Base-by-base conservation (phyloP, 2,113 vertebrate species). In the Phylloscopus trochiloides region DNA sequence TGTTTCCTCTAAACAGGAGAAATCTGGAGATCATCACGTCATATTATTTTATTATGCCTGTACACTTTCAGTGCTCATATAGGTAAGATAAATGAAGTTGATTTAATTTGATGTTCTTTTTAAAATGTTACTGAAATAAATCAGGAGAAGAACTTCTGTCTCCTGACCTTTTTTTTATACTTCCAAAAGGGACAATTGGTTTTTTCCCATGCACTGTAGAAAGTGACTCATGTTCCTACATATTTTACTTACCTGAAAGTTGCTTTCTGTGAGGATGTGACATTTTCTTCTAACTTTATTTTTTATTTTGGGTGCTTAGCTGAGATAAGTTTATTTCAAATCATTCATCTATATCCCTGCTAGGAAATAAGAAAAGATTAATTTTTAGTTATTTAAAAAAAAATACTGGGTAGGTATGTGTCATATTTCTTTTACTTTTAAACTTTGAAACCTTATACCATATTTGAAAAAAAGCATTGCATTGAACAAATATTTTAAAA, bases 271-370 rank as follows among this genome's bases (percentile, higher is more conserved):
- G 45, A 74, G 43, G 31, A 34, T 40, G 34, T 32, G 24, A 32
- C 38, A 28, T 70, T 85, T 84, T 65, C 28, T 65, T 75, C 24
- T 48, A 86, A 58, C 5, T 9, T 80, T n/a, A 29, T 6, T 25
- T 73, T 55, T 77, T 54, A 12, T 7, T 31, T 59, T 59, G 24
- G 11, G 12, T 28, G 17, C 29, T 80, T 66, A 65, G 3, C 36
- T 80, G 20, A 54, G 6, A 29, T 63, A 50, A 34, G 50, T 66
- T 28, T 24, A 70, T 84, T 52, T 79, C 22, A 54, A 26, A 5
- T 48, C 12, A n/a, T 68, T 79, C 1, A 38, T 43, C 12, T 8
- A 12, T 2, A 1, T 20, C 34, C 42, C 13, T 10, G 1, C 20
- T 76, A 36, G 11, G 29, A 66, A 80, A 88, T 50, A 54, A 50